These are phyloP conservation scores for Unio delphinus DNA, from an alignment of 2,888 invertebrate species.

Conservation along the genomic window DNA sequence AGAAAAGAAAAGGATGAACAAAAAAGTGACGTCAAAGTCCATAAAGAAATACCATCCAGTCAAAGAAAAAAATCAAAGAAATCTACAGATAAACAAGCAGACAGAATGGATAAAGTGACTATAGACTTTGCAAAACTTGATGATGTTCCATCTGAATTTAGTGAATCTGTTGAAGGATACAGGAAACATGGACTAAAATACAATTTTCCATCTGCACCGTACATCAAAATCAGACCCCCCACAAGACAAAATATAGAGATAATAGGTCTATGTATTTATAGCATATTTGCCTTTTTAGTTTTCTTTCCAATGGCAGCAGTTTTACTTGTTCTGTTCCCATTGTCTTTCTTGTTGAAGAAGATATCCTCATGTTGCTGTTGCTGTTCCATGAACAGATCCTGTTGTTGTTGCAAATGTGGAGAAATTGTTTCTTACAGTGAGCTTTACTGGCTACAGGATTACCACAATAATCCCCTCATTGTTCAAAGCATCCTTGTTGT, in stretches of 20 bases:
- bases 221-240: constrained; percentile 70
- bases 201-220: constrained; percentile 69
- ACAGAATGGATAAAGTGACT: constrained; percentile 9
- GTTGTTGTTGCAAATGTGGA: constrained; percentile 63
- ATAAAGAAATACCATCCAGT: too few species aligned
- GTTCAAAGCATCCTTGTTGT: constrained; percentile 74
- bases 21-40: too few species aligned
- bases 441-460: constrained; percentile 69
- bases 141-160: constrained; percentile 7
- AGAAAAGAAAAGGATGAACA: too few species aligned
- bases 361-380: constrained; percentile 61
- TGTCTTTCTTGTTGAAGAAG: constrained; percentile 64
- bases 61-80: too few species aligned
- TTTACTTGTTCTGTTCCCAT: constrained; percentile 69
- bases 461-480: constrained; percentile 70
- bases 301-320: constrained; percentile 72
- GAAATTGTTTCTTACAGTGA: constrained; percentile 71
- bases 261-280: constrained; percentile 58
- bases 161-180: constrained; percentile 37
- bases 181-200: constrained; percentile 45
- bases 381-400: constrained; percentile 23
- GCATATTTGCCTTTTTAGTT: constrained; percentile 69
- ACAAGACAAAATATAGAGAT: constrained; percentile 70
- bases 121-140: constrained; percentile 17
- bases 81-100: too few species aligned